Conservation (phyloP, 2,113 vertebrate species). For the Vulpes ferrilata region DNA sequence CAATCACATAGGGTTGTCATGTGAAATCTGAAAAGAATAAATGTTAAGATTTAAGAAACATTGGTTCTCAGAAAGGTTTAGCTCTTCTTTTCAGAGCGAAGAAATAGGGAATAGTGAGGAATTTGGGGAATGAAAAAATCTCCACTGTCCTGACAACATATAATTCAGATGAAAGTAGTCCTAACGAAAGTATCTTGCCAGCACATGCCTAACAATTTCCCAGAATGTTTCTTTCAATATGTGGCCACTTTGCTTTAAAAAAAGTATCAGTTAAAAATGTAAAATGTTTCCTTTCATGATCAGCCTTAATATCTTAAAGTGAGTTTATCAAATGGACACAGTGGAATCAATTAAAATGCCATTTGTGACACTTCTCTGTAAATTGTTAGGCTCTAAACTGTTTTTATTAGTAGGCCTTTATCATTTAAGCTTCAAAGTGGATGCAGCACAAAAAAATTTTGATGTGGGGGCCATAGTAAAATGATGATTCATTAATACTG, state of each 20-base stretch:
- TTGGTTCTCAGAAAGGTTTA: background rate
- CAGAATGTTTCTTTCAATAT: background rate
- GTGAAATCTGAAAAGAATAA: background rate
- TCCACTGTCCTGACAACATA: background rate
- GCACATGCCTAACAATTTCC: fast-evolving
- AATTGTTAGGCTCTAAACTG: background rate
- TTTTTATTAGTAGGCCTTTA: background rate
- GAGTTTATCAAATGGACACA: background rate
- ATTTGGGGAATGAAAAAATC: background rate
- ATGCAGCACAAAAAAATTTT: background rate
- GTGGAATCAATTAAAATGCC: background rate
- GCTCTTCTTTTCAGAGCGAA: background rate
- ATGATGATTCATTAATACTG: background rate
- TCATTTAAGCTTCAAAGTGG: background rate
- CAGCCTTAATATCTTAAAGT: background rate
- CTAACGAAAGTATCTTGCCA: background rate
- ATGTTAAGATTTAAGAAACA: background rate
- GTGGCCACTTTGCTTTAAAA: background rate
- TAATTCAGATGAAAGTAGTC: background rate
- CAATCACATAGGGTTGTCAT: background rate
- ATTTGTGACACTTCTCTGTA: background rate
- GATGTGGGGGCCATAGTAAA: background rate
- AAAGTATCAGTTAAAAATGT: background rate
- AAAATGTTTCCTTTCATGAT: background rate
- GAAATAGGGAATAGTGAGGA: background rate